Evolutionary conservation across 1,140 invertebrate genomes (phyloP).

Genomic region (Psix sp.): DNA sequence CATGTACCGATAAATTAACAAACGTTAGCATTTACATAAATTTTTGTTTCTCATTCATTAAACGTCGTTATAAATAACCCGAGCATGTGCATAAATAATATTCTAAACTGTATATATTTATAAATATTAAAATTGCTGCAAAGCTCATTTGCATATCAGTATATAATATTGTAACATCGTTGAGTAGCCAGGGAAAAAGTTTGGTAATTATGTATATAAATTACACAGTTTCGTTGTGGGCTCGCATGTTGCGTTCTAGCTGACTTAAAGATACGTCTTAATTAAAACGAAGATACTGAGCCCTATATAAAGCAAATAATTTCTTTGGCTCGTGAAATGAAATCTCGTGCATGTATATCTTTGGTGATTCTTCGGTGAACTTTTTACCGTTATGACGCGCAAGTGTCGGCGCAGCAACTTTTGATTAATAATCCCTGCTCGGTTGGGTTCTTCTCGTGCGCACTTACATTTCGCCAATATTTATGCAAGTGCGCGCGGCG

Average conservation of each 20-base stretch:
- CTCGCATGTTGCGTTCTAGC: slow-evolving; percentile 40
- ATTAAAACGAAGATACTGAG: slow-evolving; percentile 52
- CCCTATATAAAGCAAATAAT: slow-evolving; percentile 64
- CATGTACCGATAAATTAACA: too few relatives aligned
- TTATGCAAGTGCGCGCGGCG: slow-evolving; percentile 70
- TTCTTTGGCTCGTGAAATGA: slow-evolving; percentile 67
- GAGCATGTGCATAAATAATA: slow-evolving; percentile 15
- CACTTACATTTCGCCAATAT: slow-evolving; percentile 71
- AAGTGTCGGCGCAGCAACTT: slow-evolving; percentile 64
- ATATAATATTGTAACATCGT: slow-evolving; percentile 29
- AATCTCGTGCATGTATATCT: slow-evolving; percentile 61
- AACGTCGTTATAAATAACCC: slow-evolving; percentile 25
- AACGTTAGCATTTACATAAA: too few relatives aligned
- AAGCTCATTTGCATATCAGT: slow-evolving; percentile 49
- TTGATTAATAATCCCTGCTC: slow-evolving; percentile 75
- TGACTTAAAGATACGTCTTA: slow-evolving; percentile 53
- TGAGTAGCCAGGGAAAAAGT: slow-evolving; percentile 15
- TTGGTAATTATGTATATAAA: slow-evolving; percentile 40
- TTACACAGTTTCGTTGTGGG: slow-evolving; percentile 34
- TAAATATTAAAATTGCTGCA: slow-evolving; percentile 24
- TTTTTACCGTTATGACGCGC: slow-evolving; percentile 71
- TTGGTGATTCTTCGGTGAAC: slow-evolving; percentile 62
- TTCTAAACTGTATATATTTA: slow-evolving; percentile 33
- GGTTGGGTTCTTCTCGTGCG: slow-evolving; percentile 53
- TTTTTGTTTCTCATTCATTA: too few relatives aligned